Evolutionary conservation across 2,797 vertebrate genomes (phyloP).

Genomic region (Microctenopoma stevenorrisi): DNA sequence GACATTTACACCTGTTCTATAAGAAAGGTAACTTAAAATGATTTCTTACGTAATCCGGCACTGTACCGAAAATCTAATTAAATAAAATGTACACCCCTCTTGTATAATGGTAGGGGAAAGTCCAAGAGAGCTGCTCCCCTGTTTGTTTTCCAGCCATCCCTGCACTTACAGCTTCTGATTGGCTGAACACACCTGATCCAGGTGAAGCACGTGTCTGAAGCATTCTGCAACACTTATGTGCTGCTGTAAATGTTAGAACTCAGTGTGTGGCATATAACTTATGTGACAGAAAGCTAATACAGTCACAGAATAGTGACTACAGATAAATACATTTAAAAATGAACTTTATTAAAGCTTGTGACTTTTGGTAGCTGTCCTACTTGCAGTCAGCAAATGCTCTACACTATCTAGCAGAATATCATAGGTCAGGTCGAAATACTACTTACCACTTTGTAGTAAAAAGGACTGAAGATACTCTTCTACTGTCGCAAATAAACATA

Average conservation of each 20-base stretch:
- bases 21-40: no score
- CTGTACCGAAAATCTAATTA: no score
- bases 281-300: not conserved
- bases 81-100: no score
- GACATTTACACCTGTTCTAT: no score
- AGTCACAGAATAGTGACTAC: not conserved
- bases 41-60: no score
- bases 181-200: no score
- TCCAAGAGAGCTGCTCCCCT: no score
- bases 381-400: not conserved
- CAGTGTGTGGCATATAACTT: not conserved
- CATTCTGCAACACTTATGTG: no score
- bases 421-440: not conserved
- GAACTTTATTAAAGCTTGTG: not conserved
- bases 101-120: no score
- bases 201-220: no score
- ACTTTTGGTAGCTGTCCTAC: not conserved
- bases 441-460: conserved; percentile 8
- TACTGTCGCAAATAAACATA: not conserved
- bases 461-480: not conserved
- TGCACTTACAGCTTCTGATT: no score
- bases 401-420: not conserved
- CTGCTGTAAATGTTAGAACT: not conserved
- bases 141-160: no score
- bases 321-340: not conserved